A percentile compares a stretch with the other conserved stretches of the same genome.
Conservation (phyloP, 1,140 invertebrate species). For the Ceratosolen fusciceps region DNA sequence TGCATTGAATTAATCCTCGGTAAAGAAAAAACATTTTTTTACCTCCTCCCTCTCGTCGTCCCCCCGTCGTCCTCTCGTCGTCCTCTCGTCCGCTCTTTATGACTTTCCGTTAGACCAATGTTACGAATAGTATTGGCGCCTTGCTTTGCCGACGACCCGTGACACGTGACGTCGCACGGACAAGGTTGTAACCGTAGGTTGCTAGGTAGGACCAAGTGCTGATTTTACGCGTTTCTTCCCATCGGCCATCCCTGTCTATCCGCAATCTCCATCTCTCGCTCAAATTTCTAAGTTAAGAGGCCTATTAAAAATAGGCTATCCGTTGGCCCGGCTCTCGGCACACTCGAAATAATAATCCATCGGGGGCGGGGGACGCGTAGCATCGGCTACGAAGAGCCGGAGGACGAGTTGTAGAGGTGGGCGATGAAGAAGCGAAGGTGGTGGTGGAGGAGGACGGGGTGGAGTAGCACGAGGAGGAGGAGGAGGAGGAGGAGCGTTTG, state of each 20-base stretch:
- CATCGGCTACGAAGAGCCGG: background rate
- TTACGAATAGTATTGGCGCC: too few species aligned
- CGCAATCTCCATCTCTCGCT: too few species aligned
- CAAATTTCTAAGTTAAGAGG: background rate
- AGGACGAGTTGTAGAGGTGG: background rate
- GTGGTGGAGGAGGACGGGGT: slow-evolving; percentile 35
- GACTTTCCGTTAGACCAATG: background rate
- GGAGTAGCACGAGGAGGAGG: background rate
- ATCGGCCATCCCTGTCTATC: too few species aligned
- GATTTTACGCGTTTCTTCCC: too few species aligned
- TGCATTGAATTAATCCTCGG: slow-evolving; percentile 1
- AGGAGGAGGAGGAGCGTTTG: background rate
- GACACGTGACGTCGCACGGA: too few species aligned
- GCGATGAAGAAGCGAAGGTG: background rate
- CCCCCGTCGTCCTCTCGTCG: too few species aligned
- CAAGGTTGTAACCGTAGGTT: too few species aligned
- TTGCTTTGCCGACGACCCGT: too few species aligned
- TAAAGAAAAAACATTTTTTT: background rate
- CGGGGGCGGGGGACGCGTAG: background rate
- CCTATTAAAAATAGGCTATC: slow-evolving; percentile 12
- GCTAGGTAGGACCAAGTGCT: too few species aligned
- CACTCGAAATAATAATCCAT: slow-evolving; percentile 30
- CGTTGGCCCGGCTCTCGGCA: background rate
- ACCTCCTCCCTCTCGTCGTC: too few species aligned
- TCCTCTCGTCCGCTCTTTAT: slow-evolving; percentile 2